Conservation (phyloP, 2,113 vertebrate genomes). For the Sisor rabdophorus region DNA sequence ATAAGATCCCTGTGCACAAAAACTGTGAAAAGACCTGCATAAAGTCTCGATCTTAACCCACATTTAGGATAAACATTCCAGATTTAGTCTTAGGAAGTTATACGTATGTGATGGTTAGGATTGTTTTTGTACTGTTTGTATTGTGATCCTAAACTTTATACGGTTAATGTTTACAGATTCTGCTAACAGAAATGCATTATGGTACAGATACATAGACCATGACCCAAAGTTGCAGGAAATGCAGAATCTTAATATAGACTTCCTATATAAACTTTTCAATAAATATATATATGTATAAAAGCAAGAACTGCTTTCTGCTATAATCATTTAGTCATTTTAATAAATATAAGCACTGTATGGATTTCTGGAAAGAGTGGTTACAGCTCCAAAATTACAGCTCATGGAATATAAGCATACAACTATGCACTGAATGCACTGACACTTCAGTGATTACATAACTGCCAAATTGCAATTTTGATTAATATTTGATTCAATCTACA, state of each 20-base stretch:
- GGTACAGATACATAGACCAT: neutral
- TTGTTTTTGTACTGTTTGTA: no score
- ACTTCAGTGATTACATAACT: conserved; percentile 30
- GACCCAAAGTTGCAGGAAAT: conserved; percentile 10
- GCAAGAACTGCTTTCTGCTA: neutral
- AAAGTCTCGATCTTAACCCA: no score
- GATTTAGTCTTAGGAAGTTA: no score
- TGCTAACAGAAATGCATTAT: neutral
- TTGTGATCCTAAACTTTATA: neutral
- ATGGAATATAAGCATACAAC: conserved; percentile 16
- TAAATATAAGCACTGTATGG: neutral
- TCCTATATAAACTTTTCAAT: neutral
- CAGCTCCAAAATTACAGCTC: neutral
- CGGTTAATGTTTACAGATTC: neutral
- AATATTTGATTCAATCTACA: conserved; percentile 25
- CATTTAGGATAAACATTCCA: no score
- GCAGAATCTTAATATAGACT: neutral
- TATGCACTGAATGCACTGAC: conserved; percentile 7
- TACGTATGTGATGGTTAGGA: no score
- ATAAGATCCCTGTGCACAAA: no score
- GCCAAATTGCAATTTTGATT: conserved; percentile 31
- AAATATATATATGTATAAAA: no score
- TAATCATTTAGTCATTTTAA: neutral
- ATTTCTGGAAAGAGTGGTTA: neutral
- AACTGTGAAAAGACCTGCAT: no score